phyloP scores from a whole-genome alignment of 2,888 invertebrate species.

The Noctua comes region DNA sequence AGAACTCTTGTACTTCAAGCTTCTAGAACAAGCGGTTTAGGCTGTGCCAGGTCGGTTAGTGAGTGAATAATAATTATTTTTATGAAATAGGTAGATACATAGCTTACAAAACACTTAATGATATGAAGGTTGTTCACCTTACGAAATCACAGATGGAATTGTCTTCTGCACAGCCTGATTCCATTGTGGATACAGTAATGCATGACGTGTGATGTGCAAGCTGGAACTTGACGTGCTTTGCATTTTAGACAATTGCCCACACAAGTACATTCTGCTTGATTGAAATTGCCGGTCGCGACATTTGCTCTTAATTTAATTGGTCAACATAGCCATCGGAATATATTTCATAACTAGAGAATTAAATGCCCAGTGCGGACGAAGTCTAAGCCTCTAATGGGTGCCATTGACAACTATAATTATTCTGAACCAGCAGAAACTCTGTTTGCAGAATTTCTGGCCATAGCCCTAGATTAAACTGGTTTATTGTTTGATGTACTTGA shows the following conservation, averaged over 20 bases:
- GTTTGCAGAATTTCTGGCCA: not conserved
- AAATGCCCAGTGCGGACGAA: not conserved
- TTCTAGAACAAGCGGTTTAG: not conserved
- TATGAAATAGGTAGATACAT: not conserved
- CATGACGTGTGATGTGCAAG: not conserved
- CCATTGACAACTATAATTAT: constrained; percentile 4
- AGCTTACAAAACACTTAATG: no score
- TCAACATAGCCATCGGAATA: not conserved
- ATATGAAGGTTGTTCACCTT: not conserved
- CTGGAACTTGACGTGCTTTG: not conserved
- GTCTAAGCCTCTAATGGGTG: not conserved
- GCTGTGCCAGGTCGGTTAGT: not conserved
- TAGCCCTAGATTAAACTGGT: not conserved
- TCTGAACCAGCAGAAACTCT: not conserved
- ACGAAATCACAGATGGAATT: not conserved
- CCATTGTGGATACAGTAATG: not conserved
- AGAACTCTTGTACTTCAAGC: not conserved
- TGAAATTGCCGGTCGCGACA: not conserved
- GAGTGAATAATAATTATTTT: not conserved
- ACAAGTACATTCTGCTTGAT: not conserved
- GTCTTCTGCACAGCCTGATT: no score
- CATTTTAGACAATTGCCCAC: not conserved
- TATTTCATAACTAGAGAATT: not conserved
- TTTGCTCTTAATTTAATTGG: not conserved
- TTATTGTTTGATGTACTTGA: not conserved